Base-by-base conservation (phyloP, 2,888 invertebrate species). In the Meteorus cinctellus region DNA sequence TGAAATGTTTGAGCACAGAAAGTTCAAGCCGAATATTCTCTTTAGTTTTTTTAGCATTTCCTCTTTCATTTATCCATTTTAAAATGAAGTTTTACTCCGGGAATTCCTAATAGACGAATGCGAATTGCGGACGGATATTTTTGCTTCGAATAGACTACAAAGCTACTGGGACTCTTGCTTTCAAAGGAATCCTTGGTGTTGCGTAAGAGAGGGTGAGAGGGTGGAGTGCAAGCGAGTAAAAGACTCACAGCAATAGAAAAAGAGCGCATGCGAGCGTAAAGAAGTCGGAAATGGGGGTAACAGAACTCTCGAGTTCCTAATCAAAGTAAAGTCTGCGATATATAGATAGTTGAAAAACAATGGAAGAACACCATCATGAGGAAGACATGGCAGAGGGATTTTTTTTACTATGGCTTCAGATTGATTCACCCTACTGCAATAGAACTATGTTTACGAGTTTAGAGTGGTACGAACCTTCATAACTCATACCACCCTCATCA, bases 241-340 rank as follows among this genome's bases (percentile, higher is more conserved):
- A 67, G 31, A 66, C 12, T 6, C 4, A 12, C 41, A 12, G 14
- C 8, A 67, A 45, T 67, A 34, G 60, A 16, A 60, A 72, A 66
- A 63, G 14, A 24, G 45, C 24, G 41, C 14, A 48, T 19, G 66
- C 68, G 63, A 71, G 27, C 27, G 27, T 60, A 24, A 29, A 24
- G 59, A 24, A 67, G 71, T 67, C 34, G 60, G 48, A 41, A 31
- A 51, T 65, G 55, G 27, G 65, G 36, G 41, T 55, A 71, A 60
- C 71, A 24, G 59, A 41, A 51, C 29, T 66, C 71, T 65, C 68
- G 73, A 77, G 75, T 80, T 75, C 72, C 77, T 70, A 80, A 78
- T 80, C 79, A 79, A 78, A 78, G 79, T 78, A 71, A 73, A 77
- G 78, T 79, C 79, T 77, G 77, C 77, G 77, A 76, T 79, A 77